These are phyloP conservation scores for Cantharis rufa DNA, from an alignment of 2,888 invertebrate species.

Conservation along the genomic window DNA sequence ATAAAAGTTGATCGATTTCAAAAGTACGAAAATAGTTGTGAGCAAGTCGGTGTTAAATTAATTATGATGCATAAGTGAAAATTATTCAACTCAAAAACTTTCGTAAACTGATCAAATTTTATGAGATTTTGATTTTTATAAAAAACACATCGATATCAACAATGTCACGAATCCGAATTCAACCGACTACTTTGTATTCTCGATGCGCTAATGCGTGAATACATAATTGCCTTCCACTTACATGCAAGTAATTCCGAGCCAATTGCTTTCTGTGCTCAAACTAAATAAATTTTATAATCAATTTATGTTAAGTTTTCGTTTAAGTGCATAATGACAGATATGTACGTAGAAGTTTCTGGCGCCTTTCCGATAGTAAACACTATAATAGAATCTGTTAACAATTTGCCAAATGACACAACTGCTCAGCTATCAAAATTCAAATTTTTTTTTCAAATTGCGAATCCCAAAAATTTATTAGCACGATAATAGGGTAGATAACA, in stretches of 20 bases:
- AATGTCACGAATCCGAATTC: slow-evolving; percentile 15
- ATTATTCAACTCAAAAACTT: neutral
- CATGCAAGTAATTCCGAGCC: slow-evolving; percentile 1
- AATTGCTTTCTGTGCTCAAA: slow-evolving; percentile 5
- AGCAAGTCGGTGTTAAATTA: neutral
- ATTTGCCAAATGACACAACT: neutral
- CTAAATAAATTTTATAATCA: slow-evolving; percentile 5
- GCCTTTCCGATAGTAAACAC: neutral
- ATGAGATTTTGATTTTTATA: neutral
- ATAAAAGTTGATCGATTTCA: neutral
- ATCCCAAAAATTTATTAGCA: neutral
- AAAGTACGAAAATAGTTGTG: neutral
- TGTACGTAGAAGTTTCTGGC: neutral
- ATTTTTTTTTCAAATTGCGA: neutral
- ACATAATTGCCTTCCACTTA: slow-evolving; percentile 7
- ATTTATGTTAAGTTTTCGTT: slow-evolving; percentile 1
- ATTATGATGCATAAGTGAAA: neutral
- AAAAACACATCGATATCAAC: neutral
- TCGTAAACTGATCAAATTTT: neutral
- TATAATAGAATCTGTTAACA: too few relatives aligned
- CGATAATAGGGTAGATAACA: neutral
- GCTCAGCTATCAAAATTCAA: neutral
- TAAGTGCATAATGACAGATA: slow-evolving; percentile 6
- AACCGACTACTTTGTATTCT: slow-evolving; percentile 8
- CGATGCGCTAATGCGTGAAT: slow-evolving; percentile 5